Conservation (phyloP, 64 coral and sea anemone genomes). For the Stichodactyla helianthus region DNA sequence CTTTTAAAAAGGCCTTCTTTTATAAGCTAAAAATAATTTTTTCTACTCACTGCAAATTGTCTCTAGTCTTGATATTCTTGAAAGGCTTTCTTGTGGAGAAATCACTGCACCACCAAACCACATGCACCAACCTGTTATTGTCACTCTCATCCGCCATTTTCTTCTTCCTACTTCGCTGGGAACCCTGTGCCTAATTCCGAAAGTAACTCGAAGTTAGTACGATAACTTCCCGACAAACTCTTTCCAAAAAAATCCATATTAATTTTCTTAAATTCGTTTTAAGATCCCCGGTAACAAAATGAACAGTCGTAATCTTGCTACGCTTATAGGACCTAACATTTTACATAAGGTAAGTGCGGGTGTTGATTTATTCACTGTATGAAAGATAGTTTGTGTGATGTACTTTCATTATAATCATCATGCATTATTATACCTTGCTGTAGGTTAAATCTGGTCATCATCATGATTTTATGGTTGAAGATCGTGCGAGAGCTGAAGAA, state of each 20-base stretch:
- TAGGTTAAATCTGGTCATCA: slow-evolving; percentile 81
- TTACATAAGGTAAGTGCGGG: slow-evolving; percentile 66
- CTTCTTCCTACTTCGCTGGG: background rate
- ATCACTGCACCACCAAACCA: no score
- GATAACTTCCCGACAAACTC: background rate
- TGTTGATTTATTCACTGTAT: background rate
- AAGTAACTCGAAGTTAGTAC: background rate
- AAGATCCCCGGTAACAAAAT: slow-evolving; percentile 95
- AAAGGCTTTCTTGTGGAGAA: no score
- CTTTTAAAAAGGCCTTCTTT: no score
- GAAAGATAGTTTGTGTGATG: background rate
- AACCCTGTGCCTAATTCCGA: slow-evolving; percentile 3
- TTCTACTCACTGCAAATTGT: no score
- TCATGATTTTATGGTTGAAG: slow-evolving; percentile 83
- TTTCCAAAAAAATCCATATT: no score
- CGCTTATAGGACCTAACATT: slow-evolving; percentile 96
- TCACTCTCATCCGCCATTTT: background rate
- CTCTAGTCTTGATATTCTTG: no score
- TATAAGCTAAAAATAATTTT: no score
- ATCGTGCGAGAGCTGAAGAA: slow-evolving; percentile 87
- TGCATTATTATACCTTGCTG: background rate
- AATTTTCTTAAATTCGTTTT: slow-evolving; percentile 8
- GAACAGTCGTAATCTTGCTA: slow-evolving; percentile 87
- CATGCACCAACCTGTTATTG: no score
- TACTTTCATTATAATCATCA: background rate